A percentile compares a stretch with the other conserved stretches of the same genome.
Conservation (phyloP, 2,888 invertebrate genomes). For the Stenodera caucasica region DNA sequence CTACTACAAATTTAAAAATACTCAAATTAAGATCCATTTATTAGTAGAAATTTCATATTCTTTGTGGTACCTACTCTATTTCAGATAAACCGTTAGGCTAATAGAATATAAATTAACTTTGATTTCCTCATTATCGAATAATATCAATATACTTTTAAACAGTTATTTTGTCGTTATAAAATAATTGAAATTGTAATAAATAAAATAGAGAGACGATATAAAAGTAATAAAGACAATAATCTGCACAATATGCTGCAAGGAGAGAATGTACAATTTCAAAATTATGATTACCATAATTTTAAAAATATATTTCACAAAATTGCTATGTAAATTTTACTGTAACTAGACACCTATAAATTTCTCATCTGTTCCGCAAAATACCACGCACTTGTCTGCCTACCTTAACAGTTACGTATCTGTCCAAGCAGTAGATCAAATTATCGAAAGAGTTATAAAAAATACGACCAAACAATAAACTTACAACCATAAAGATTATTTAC, state of each 20-base stretch:
- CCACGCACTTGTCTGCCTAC: conserved; percentile 8
- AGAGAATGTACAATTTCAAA: conserved; percentile 29
- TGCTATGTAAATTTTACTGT: conserved; percentile 30
- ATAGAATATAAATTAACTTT: conserved; percentile 3
- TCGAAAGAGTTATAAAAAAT: neutral
- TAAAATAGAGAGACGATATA: too few species aligned
- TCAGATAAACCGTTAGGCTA: neutral
- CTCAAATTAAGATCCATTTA: too few species aligned
- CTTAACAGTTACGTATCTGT: neutral
- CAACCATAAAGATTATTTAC: too few species aligned
- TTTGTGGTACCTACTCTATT: too few species aligned
- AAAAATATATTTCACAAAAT: conserved; percentile 32
- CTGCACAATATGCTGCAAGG: conserved; percentile 12
- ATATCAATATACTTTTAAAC: conserved; percentile 2
- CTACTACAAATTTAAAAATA: too few species aligned
- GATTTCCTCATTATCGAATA: conserved; percentile 7
- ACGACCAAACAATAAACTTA: too few species aligned
- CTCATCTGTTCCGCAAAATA: conserved; percentile 29
- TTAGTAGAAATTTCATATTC: too few species aligned
- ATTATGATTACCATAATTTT: conserved; percentile 35
- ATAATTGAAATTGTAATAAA: neutral
- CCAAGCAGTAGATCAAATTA: neutral
- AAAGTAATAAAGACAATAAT: neutral
- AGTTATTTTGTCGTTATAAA: conserved; percentile 3
- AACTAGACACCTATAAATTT: conserved; percentile 32